A percentile compares a stretch with the other conserved stretches of the same genome.
Evolutionary conservation across 2,888 invertebrate genomes (phyloP).

Genomic region (Morpho helenor): DNA sequence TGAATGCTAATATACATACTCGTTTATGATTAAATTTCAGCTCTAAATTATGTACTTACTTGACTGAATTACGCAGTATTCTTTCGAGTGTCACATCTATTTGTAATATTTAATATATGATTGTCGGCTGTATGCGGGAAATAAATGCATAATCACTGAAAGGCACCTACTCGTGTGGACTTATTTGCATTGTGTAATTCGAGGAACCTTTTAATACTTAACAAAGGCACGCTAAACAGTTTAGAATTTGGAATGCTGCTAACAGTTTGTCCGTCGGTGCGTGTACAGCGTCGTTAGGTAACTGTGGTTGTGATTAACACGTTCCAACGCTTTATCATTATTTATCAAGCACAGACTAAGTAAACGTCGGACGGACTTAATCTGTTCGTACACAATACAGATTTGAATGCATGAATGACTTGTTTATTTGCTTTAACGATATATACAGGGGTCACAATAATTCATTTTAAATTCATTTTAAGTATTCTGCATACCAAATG

Average conservation of each 20-base stretch:
- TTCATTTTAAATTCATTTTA: no score
- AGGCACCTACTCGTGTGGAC: conserved; percentile 9
- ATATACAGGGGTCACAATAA: no score
- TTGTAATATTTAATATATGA: background rate
- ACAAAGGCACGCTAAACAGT: conserved; percentile 11
- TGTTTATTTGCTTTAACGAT: no score
- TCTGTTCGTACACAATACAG: no score
- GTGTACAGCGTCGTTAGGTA: conserved; percentile 1
- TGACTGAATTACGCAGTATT: background rate
- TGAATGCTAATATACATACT: no score
- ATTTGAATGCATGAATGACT: background rate
- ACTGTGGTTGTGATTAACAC: conserved; percentile 1
- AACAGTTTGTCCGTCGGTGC: background rate
- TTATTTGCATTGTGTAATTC: conserved; percentile 23
- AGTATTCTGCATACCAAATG: no score
- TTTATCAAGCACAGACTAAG: no score
- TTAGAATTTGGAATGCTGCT: conserved; percentile 12
- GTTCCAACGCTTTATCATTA: background rate
- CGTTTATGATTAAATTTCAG: no score
- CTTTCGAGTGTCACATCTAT: background rate
- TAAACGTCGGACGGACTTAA: no score
- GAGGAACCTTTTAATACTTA: conserved; percentile 18
- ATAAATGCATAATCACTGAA: conserved; percentile 22
- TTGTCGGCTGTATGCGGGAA: conserved; percentile 16
- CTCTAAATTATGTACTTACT: no score